Percentiles rank a stretch among this genome's conserved stretches.
Conservation (phyloP, 2,888 invertebrate species). For the Ophioninae sp. region DNA sequence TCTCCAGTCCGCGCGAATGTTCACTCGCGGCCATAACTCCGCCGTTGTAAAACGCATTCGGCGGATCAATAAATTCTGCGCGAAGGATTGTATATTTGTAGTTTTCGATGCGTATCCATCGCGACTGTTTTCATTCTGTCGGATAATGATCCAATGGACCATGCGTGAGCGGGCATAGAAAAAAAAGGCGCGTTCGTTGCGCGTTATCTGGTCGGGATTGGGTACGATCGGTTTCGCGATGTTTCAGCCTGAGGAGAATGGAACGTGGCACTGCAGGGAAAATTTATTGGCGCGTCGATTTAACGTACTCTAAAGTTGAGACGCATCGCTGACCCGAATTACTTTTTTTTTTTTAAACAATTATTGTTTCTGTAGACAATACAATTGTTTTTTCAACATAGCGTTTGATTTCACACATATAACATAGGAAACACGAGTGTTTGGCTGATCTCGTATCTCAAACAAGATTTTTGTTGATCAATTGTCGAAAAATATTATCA, state of each 20-base stretch:
- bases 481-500: too few relatives aligned
- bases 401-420: too few relatives aligned
- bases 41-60: constrained; percentile 57
- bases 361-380: neutral
- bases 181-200: constrained; percentile 66
- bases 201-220: constrained; percentile 75
- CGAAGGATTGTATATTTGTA: constrained; percentile 68
- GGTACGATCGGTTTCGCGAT: constrained; percentile 72
- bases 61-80: constrained; percentile 71
- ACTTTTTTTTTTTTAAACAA: neutral
- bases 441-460: too few relatives aligned
- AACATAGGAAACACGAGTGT: too few relatives aligned
- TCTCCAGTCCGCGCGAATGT: neutral
- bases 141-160: constrained; percentile 52
- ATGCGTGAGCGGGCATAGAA: constrained; percentile 34
- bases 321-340: too few relatives aligned
- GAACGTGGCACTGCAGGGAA: neutral
- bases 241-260: constrained; percentile 68
- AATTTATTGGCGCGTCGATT: constrained; percentile 13
- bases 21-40: constrained; percentile 29
- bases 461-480: too few relatives aligned
- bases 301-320: too few relatives aligned
- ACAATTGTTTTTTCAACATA: too few relatives aligned
- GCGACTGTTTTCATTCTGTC: constrained; percentile 18
- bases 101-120: constrained; percentile 66